Conservation (phyloP, 1,140 invertebrate genomes). For the Leptinotarsa texana region DNA sequence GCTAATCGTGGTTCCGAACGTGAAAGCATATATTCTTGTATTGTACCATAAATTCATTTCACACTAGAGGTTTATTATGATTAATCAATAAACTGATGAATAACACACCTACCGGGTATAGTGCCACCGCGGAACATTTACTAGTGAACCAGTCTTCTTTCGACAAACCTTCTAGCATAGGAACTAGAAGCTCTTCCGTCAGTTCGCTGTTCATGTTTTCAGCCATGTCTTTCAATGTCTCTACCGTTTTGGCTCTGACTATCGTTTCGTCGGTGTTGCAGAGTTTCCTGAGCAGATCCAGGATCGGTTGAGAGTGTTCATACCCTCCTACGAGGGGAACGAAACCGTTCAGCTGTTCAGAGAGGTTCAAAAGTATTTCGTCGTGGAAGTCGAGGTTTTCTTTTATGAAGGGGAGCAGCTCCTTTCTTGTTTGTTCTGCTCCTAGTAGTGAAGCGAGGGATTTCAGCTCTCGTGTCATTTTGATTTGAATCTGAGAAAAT, state of each 20-base stretch:
- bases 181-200: constrained; percentile 36
- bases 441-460: constrained; percentile 43
- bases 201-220: constrained; percentile 34
- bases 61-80: too few relatives aligned
- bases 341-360: constrained; percentile 44
- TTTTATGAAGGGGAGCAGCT: constrained; percentile 43
- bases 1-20: too few relatives aligned
- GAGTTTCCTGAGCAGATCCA: constrained; percentile 42
- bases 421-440: constrained; percentile 40
- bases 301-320: constrained; percentile 40
- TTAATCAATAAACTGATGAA: too few relatives aligned
- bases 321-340: constrained; percentile 47
- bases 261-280: constrained; percentile 44
- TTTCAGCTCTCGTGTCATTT: constrained; percentile 38
- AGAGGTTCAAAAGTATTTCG: constrained; percentile 42
- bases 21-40: too few relatives aligned
- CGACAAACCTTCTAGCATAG: constrained; percentile 37
- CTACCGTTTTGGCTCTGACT: constrained; percentile 44
- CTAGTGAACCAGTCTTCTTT: constrained; percentile 48
- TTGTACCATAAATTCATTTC: too few relatives aligned
- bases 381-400: constrained; percentile 41
- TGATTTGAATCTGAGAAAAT: constrained; percentile 43
- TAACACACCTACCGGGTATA: constrained; percentile 43
- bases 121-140: constrained; percentile 44
- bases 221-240: constrained; percentile 40